Evolutionary conservation across 2,797 vertebrate genomes (phyloP).

Genomic region (Gambelia wislizenii): DNA sequence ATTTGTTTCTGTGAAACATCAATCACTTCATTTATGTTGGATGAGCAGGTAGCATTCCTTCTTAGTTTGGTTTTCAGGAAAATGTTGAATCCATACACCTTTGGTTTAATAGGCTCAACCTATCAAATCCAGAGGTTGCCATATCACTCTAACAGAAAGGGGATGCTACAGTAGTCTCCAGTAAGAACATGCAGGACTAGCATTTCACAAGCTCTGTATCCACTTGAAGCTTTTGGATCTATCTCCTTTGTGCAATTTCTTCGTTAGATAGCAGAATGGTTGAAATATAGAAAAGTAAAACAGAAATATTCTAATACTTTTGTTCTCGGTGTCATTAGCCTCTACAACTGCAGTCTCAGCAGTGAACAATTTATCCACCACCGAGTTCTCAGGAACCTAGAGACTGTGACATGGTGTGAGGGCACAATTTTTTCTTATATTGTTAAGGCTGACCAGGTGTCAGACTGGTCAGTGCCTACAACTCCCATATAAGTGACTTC

Average conservation of each 20-base stretch:
- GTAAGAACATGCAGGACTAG: neutral
- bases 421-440: neutral
- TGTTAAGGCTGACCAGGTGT: neutral
- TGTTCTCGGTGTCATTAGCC: no score
- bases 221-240: neutral
- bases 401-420: neutral
- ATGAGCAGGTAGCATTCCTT: neutral
- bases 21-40: neutral
- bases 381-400: no score
- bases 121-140: neutral
- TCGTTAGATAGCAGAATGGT: neutral
- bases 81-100: neutral
- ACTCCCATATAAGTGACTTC: neutral
- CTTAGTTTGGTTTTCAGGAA: neutral
- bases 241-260: neutral
- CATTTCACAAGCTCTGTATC: neutral
- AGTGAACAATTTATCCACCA: neutral
- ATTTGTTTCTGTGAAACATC: neutral
- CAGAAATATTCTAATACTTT: no score
- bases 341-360: neutral
- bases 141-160: neutral
- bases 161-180: neutral
- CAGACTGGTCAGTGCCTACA: neutral
- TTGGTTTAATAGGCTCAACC: neutral
- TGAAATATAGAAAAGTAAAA: neutral